Evolutionary conservation across 2,888 invertebrate genomes (phyloP).

Genomic region (Phengaris arion): DNA sequence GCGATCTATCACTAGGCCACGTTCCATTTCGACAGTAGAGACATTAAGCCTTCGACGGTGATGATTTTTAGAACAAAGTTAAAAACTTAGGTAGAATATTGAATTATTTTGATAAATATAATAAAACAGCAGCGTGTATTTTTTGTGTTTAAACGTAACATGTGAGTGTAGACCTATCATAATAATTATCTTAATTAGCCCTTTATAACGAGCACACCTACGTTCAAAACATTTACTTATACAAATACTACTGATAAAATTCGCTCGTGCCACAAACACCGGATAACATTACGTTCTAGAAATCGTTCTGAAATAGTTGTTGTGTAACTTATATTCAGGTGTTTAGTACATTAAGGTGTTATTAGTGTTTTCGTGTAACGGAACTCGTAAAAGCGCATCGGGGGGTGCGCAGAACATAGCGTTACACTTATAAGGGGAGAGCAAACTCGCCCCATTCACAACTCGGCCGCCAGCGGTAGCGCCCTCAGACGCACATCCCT

Average conservation of each 20-base stretch:
- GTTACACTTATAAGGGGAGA: conserved; percentile 65
- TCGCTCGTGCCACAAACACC: conserved; percentile 59
- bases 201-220: conserved; percentile 40
- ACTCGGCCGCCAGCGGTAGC: conserved; percentile 56
- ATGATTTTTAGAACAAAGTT: no score
- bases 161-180: conserved; percentile 9
- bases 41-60: no score
- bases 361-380: conserved; percentile 31
- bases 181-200: conserved; percentile 35
- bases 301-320: conserved; percentile 24
- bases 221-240: conserved; percentile 61
- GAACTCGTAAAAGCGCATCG: conserved; percentile 56
- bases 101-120: no score
- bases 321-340: conserved; percentile 5
- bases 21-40: no score
- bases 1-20: no score
- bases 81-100: no score
- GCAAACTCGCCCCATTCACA: conserved; percentile 66
- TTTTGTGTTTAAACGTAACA: background rate
- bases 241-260: conserved; percentile 62
- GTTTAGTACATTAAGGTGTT: conserved; percentile 31
- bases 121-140: background rate
- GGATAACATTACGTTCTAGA: conserved; percentile 52
- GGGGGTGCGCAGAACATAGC: conserved; percentile 66
- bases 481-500: conserved; percentile 37